Evolutionary conservation across 1,140 invertebrate species (phyloP).

Genomic region (Drosophila nannoptera): DNA sequence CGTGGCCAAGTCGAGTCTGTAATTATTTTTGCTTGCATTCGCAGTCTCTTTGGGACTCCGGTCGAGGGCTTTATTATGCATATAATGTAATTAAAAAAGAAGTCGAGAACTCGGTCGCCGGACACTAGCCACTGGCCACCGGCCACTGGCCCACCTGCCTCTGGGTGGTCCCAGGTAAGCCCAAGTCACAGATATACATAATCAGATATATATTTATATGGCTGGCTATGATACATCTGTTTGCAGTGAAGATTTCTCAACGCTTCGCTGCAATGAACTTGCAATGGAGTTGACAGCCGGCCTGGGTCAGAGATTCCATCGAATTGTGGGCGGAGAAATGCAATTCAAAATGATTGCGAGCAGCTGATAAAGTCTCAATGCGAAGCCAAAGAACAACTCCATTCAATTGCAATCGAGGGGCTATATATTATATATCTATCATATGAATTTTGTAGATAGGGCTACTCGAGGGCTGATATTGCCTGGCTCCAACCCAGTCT

Average conservation of each 20-base stretch:
- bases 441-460: background rate
- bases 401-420: no score
- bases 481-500: no score
- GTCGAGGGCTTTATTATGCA: slow-evolving; percentile 61
- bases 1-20: slow-evolving; percentile 48
- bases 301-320: background rate
- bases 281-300: background rate
- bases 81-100: slow-evolving; percentile 72
- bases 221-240: no score
- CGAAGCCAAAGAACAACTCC: background rate
- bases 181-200: background rate
- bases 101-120: slow-evolving; percentile 22
- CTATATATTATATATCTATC: no score
- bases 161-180: slow-evolving; percentile 33
- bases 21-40: slow-evolving; percentile 62
- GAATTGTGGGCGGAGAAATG: background rate
- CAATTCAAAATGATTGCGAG: background rate
- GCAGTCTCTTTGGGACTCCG: slow-evolving; percentile 43
- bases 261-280: slow-evolving; percentile 7
- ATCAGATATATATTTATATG: background rate
- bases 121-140: slow-evolving; percentile 11
- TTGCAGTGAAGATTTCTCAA: slow-evolving; percentile 6
- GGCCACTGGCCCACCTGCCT: background rate
- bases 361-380: background rate
- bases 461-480: no score